A percentile compares a stretch with the other conserved stretches of the same genome.
Conservation (phyloP, 2,113 vertebrate genomes). For the Pyrgilauda ruficollis region DNA sequence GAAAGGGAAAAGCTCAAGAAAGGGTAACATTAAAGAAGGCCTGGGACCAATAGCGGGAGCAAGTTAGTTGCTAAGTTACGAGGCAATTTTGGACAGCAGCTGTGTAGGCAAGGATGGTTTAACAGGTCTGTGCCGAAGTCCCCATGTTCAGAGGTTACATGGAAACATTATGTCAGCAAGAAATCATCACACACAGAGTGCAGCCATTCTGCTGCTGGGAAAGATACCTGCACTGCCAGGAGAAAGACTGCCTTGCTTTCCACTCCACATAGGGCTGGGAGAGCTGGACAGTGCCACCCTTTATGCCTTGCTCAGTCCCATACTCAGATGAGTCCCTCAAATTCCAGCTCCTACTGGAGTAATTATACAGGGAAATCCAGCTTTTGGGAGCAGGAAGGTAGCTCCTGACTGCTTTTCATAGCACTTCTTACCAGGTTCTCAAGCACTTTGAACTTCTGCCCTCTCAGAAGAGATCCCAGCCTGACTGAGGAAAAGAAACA, state of each 20-base stretch:
- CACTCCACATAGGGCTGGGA: not conserved
- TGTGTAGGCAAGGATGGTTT: not conserved
- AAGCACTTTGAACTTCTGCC: not conserved
- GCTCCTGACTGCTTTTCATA: not conserved
- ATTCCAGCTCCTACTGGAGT: not conserved
- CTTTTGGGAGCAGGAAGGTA: not conserved
- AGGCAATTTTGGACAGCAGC: constrained; percentile 21
- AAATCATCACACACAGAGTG: not conserved
- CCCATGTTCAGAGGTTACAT: not conserved
- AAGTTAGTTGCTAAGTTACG: constrained; percentile 29
- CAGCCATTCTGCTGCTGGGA: not conserved
- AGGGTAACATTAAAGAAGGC: not conserved
- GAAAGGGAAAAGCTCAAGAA: not conserved
- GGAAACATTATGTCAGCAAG: not conserved
- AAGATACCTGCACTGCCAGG: not conserved
- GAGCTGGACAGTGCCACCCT: not conserved
- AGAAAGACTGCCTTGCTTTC: not conserved
- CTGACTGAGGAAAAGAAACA: not conserved
- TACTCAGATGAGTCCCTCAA: not conserved
- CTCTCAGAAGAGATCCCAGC: not conserved
- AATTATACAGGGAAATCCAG: not conserved
- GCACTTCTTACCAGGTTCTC: not conserved
- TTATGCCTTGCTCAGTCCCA: not conserved
- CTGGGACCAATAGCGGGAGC: not conserved
- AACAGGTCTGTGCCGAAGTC: not conserved